Conservation (phyloP, 2,113 vertebrate species). For the Paramisgurnus dabryanus region DNA sequence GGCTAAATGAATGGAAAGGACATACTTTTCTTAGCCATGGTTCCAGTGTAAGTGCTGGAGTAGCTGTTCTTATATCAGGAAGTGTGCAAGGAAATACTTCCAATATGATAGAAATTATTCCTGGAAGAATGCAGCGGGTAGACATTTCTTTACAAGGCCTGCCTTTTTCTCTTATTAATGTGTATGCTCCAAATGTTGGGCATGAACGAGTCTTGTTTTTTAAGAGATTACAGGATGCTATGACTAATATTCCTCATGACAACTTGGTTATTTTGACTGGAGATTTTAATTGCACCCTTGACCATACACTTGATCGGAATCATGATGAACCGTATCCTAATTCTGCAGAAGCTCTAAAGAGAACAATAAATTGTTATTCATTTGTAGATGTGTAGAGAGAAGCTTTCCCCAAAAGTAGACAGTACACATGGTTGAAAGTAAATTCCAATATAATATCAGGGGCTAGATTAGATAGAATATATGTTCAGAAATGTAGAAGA, state of each 20-base stretch:
- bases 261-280: not conserved
- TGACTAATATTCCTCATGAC: not conserved
- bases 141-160: not conserved
- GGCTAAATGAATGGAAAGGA: too few relatives aligned
- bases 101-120: not conserved
- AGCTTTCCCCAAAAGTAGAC: not conserved
- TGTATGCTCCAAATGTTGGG: not conserved
- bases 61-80: too few relatives aligned
- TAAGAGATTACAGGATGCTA: not conserved
- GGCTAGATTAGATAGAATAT: not conserved
- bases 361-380: not conserved
- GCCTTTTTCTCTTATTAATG: not conserved
- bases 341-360: not conserved
- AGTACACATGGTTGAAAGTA: not conserved
- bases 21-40: too few relatives aligned
- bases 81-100: too few relatives aligned
- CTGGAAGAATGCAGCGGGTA: not conserved
- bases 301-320: not conserved
- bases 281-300: conserved; percentile 3
- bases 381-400: not conserved
- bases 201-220: not conserved
- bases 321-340: not conserved
- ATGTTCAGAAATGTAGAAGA: not conserved
- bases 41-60: too few relatives aligned
- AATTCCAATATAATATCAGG: conserved; percentile 1